phyloP scores from a whole-genome alignment of 2,888 invertebrate genomes.

The Galeopsomyia nigrocyanea region DNA sequence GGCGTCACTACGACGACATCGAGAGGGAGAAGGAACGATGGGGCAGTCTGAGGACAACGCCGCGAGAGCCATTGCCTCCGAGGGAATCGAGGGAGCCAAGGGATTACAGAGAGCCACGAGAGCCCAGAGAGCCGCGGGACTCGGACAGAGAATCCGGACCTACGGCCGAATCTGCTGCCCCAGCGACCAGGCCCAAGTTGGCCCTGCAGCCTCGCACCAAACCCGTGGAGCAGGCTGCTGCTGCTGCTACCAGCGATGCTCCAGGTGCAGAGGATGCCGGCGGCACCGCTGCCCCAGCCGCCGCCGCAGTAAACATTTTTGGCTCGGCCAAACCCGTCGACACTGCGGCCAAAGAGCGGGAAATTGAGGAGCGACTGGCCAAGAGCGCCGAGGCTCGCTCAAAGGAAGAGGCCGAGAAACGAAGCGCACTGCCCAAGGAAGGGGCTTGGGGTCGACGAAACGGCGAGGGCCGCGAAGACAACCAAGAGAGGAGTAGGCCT shows the following conservation, averaged over 20 bases:
- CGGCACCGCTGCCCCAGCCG: conserved; percentile 64
- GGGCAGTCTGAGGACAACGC: conserved; percentile 43
- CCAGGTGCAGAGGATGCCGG: conserved; percentile 47
- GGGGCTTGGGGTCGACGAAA: conserved; percentile 63
- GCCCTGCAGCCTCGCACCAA: conserved; percentile 85
- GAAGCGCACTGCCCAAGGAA: conserved; percentile 48
- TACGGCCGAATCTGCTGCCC: conserved; percentile 62
- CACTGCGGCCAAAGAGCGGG: conserved; percentile 89
- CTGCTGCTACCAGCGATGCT: conserved; percentile 49
- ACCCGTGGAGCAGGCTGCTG: conserved; percentile 72
- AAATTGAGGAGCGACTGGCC: conserved; percentile 90
- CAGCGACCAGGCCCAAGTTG: conserved; percentile 82
- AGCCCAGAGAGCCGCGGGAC: not conserved
- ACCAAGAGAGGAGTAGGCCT: conserved; percentile 53
- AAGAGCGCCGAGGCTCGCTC: conserved; percentile 67
- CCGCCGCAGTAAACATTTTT: conserved; percentile 84
- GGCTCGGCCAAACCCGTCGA: conserved; percentile 97
- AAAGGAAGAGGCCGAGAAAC: conserved; percentile 60
- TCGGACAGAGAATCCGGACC: conserved; percentile 4
- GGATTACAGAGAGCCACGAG: conserved; percentile 22
- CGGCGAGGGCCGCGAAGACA: conserved; percentile 62
- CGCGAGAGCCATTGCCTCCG: not conserved
- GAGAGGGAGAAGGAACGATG: conserved; percentile 51
- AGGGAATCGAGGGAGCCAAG: too few species aligned
- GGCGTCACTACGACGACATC: conserved; percentile 60